Evolutionary conservation across 2,888 invertebrate species (phyloP), one percentile per base, ranked within the genome.

Genomic region (Lamellibrachia satsuma): DNA sequence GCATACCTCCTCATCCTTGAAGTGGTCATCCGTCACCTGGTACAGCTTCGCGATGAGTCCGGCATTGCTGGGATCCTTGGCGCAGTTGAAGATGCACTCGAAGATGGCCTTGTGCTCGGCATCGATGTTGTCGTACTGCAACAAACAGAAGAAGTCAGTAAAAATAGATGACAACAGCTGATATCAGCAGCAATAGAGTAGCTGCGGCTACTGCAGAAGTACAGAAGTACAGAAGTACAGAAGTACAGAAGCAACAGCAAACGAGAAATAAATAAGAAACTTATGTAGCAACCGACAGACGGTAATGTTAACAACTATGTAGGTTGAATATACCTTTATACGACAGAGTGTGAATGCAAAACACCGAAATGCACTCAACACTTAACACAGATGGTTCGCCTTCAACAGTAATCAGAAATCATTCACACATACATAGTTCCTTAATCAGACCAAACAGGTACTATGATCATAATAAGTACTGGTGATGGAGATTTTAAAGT

Each of bases 101-200:
- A 75, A 75, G 75, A 75, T 75, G 75, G 75, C 75, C 75, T 75
- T 75, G 75, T 75, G 75, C 75, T 75, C 75, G 0, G n/a, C 75
- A 3, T 75, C 75, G n/a, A 75, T 75, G 75, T 75, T 75, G 75
- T 75, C 75, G 75, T 75, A 75, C 75, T 75, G 75, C 75, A 75
- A 15, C 4, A 75, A 11, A 15, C 75, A 75, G 75, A n/a, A 75
- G 75, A 75, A 22, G 57, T 57, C 57, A 57, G 15, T 7, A 57
- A 57, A n/a, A 11, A 7, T 6, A 22, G 3, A 6, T 15, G 22
- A 75, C 75, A 15, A 22, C 15, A 22, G 4, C n/a, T 15, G 75
- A n/a, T 75, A 11, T 57, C 57, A 2, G 57, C 57, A 75, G 22
- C 22, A 22, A 11, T 6, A n/a, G 6, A n/a, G 75, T 11, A 22